Evolutionary conservation across 1,140 invertebrate species (phyloP).

Genomic region (Caerostris darwini): DNA sequence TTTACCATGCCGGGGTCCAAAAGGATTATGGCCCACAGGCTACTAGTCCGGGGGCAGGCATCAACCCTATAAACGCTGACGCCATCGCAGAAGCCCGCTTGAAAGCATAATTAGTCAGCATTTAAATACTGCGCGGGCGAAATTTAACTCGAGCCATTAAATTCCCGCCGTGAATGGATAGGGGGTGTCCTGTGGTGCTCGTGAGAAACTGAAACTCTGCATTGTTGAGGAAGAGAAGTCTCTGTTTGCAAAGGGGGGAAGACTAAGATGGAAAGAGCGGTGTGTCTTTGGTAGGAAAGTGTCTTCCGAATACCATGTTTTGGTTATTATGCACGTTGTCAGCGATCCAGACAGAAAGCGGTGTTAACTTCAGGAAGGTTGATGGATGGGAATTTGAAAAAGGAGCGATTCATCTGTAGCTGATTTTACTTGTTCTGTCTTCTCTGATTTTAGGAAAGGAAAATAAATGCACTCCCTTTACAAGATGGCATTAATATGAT

Average conservation of each 20-base stretch:
- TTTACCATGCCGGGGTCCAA: not conserved
- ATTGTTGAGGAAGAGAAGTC: not conserved
- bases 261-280: not conserved
- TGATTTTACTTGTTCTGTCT: not conserved
- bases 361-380: not conserved
- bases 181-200: not conserved
- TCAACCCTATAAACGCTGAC: slow-evolving; percentile 20
- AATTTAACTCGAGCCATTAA: slow-evolving; percentile 66
- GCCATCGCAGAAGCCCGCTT: not conserved
- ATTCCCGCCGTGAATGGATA: slow-evolving; percentile 26
- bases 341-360: not conserved
- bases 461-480: no score
- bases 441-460: no score
- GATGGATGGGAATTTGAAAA: not conserved
- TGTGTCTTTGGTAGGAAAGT: not conserved
- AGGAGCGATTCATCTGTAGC: not conserved
- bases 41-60: not conserved
- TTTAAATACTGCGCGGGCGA: slow-evolving; percentile 59
- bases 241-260: not conserved
- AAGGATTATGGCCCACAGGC: not conserved
- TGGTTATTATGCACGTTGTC: not conserved
- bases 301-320: not conserved
- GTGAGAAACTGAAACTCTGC: slow-evolving; percentile 22
- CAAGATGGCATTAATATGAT: no score
- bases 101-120: slow-evolving; percentile 68